Evolutionary conservation across 2,797 vertebrate genomes (phyloP).

Genomic region (Channallabes apus): DNA sequence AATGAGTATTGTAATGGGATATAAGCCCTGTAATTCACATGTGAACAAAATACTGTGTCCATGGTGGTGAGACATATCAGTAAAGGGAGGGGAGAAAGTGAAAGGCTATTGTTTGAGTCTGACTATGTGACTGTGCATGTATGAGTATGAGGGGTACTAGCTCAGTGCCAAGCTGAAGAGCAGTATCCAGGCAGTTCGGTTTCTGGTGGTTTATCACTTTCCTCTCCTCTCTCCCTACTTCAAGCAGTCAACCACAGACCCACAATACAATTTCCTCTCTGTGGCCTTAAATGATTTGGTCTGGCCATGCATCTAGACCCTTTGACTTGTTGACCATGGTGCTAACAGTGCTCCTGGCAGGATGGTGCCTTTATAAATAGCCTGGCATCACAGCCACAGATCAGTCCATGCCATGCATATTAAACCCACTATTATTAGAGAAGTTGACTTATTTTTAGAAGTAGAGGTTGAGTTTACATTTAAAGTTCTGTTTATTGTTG

Average conservation of each 20-base stretch:
- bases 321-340: no score
- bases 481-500: not conserved
- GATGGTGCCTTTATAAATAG: not conserved
- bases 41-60: not conserved
- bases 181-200: not conserved
- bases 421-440: not conserved
- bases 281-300: not conserved
- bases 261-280: not conserved
- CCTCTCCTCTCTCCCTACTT: not conserved
- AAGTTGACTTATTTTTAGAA: not conserved
- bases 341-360: not conserved
- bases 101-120: constrained; percentile 1
- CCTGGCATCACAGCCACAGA: no score
- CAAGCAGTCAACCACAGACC: not conserved
- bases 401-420: not conserved
- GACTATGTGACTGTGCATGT: not conserved
- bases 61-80: not conserved
- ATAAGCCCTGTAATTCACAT: not conserved
- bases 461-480: no score
- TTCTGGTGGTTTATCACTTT: not conserved
- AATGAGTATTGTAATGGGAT: not conserved
- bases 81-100: not conserved
- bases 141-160: not conserved
- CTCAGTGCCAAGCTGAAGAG: not conserved
- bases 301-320: not conserved